A percentile compares a stretch with the other conserved stretches of the same genome.
Conservation (phyloP, 2,113 vertebrate genomes). For the Promerops cafer region DNA sequence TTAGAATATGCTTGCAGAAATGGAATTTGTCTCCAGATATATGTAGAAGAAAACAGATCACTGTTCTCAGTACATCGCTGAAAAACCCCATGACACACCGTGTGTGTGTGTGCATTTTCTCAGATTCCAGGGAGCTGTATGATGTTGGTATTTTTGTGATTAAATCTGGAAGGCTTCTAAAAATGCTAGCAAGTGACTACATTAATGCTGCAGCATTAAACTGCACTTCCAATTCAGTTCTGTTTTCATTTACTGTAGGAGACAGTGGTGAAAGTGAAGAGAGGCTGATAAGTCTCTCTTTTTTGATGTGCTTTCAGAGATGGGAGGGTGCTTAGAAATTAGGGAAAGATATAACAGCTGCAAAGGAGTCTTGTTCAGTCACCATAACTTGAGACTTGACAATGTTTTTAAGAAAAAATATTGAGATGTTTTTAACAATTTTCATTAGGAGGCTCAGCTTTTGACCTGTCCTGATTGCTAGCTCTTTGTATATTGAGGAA, state of each 20-base stretch:
- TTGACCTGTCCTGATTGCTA: neutral
- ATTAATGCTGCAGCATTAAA: neutral
- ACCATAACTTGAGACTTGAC: neutral
- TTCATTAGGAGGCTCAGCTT: neutral
- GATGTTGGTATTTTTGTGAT: neutral
- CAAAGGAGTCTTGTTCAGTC: neutral
- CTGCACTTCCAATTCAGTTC: neutral
- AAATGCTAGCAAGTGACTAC: neutral
- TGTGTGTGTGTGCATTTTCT: neutral
- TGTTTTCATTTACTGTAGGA: neutral
- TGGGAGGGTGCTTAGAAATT: neutral
- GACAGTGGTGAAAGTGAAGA: neutral
- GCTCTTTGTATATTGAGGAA: neutral
- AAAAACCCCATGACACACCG: neutral
- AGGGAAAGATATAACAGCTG: neutral
- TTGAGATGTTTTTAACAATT: neutral
- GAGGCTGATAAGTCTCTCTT: neutral
- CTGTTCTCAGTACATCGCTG: neutral
- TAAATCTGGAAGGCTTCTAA: neutral
- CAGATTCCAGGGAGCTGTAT: neutral
- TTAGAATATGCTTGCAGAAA: neutral
- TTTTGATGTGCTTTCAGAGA: neutral
- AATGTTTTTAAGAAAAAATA: neutral
- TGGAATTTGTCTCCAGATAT: neutral
- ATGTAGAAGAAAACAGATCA: neutral